Base-by-base conservation (phyloP, 2,797 vertebrate species). In the Heliangelus exortis region DNA sequence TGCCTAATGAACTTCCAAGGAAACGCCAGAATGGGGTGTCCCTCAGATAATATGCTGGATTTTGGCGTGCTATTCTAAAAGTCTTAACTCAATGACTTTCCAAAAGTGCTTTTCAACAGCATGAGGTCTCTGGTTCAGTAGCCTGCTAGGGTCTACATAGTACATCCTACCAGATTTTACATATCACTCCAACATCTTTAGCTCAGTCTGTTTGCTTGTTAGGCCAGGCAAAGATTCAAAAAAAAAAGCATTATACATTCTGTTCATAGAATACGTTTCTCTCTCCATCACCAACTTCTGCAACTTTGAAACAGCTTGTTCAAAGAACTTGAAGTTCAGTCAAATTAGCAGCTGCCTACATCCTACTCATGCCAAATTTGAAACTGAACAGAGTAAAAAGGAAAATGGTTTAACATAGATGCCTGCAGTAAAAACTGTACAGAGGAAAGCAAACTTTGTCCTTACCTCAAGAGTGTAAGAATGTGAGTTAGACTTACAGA, bases 261-360 rank as follows among this genome's bases (percentile, higher is more conserved):
- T 39, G 39, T 33, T 54, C 6, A 25, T 47, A 58, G 45, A 75
- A 88, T 31, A 54, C 1, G 13, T 75, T 68, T 51, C 34, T 77
- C 20, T 50, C 8, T 26, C 14, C 9, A 14, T 84, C 57, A 63
- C 5, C 18, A 76, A 50, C 14, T 73, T 78, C 4, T 45, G 23
- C 11, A 65, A 17, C 65, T 80, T 85, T 31, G 26, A 89, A 95
- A 88, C 5, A 78, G n/a, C 34, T 89, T 92, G 36, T 87, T 81
- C 75, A 91, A 89, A n/a, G 69, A 91, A 69, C 34, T 84, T 86
- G 18, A 73, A 55, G 91, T 84, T 78, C 0, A 0, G 59, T 71
- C 84, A 73, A 62, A 79, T 82, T 88, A 65, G 73, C 55, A 82
- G 29, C 33, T 73, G 53, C 36, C 63, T 82, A 20, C 45, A 53